These are phyloP conservation scores for Drosophila pseudoananassae DNA, from an alignment of 1,140 invertebrate species.

Conservation along the genomic window DNA sequence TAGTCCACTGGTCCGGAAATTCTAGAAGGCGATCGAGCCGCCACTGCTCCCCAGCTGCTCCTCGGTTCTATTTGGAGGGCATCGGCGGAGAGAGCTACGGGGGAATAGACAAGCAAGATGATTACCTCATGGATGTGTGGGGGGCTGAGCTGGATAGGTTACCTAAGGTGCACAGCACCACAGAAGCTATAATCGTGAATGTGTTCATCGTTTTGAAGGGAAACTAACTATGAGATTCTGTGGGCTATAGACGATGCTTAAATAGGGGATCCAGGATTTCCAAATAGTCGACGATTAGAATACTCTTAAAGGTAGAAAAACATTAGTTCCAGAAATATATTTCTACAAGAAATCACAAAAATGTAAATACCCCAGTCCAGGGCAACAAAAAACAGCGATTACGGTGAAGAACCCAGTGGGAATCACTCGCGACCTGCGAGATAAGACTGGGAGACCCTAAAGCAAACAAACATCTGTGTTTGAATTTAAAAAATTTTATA, in stretches of 20 bases:
- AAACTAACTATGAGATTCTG: conserved; percentile 23
- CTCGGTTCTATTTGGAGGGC: conserved; percentile 69
- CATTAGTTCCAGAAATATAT: neutral
- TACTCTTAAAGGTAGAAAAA: neutral
- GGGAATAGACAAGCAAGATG: neutral
- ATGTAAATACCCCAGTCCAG: neutral
- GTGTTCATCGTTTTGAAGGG: conserved; percentile 45
- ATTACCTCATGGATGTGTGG: neutral
- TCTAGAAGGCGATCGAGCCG: conserved; percentile 68
- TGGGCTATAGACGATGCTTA: conserved; percentile 30
- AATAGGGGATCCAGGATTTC: conserved; percentile 35
- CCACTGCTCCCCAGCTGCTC: conserved; percentile 73
- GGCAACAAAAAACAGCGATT: conserved; percentile 5
- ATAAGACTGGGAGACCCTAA: conserved; percentile 44
- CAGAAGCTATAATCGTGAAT: conserved; percentile 38
- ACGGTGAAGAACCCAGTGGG: conserved; percentile 55
- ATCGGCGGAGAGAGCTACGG: conserved; percentile 31
- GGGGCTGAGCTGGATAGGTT: conserved; percentile 44
- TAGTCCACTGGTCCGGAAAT: conserved; percentile 86
- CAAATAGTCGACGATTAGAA: neutral
- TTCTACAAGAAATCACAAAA: neutral
- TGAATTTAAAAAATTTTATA: conserved; percentile 5
- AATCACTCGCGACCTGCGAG: conserved; percentile 46
- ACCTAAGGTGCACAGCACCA: conserved; percentile 53
- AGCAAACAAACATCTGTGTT: neutral